Evolutionary conservation across 2,888 invertebrate genomes (phyloP), one percentile per base, ranked within the genome.

Genomic region (Tiliacea citrago): DNA sequence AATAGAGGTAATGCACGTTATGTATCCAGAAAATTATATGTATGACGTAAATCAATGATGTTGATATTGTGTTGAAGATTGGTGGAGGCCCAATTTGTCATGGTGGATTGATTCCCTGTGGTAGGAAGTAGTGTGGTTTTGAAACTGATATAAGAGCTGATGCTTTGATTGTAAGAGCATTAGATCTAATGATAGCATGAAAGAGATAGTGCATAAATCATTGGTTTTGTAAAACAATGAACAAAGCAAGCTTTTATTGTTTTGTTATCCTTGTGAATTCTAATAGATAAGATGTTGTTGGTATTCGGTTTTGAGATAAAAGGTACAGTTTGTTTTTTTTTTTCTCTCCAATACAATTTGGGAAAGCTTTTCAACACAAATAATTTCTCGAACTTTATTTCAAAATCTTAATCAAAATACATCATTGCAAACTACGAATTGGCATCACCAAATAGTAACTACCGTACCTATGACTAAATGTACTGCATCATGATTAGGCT

Each of bases 401-500:
- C 53, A 57, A 77, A 57, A 72, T 29, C 10, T n/a, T 49, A 57
- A 45, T 45, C n/a, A 60, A 75, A 73, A 49, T 62, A 49, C 57
- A 75, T 51, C 7, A 73, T 62, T 61, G 49, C 66, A 10, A 39
- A 74, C 83, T 71, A 71, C 53, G 21, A 67, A 68, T 78, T 51
- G 60, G 16, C 18, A 57, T 47, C 47, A 42, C 61, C 62, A 63
- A 78, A 79, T 79, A 70, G 35, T 75, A 42, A 6, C 18, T 55
- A 42, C 13, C 45, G 24, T 55, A 61, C 77, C 29, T 82, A 87
- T 86, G 86, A 87, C 75, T 81, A 77, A 88, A 84, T 88, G 84
- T 82, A 87, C 83, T 81, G 80, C 80, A 85, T 87, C 87, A 88
- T 86, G 86, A 85, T 87, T 87, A 88, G 86, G 86, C 71, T 85